Base-by-base conservation (phyloP, 2,888 invertebrate genomes). In the Drosophila pseudotalamancana region DNA sequence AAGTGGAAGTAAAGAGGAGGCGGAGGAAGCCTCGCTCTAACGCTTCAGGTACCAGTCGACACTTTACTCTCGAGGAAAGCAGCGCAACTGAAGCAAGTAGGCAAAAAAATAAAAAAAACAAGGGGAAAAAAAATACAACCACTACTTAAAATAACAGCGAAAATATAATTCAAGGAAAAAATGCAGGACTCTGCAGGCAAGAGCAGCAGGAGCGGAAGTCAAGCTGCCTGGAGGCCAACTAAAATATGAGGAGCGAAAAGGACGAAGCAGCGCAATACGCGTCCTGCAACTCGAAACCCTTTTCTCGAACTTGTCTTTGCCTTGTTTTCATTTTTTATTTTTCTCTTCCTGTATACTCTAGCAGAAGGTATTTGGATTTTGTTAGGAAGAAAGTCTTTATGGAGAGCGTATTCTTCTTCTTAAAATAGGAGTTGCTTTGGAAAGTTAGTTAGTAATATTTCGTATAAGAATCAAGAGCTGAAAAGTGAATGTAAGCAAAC, bases 121-220 rank as follows among this genome's bases (percentile, higher is more conserved):
- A 71, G 40, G 54, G 32, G 72, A 66, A 49, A 43, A 56, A 63
- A 57, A 37, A n/a, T 55, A 39, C 42, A 23, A 85, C 68, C 62
- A 73, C 87, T 87, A 63, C 73, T 79, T 75, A 85, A 88, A 77
- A 79, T 77, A 87, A 69, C 61, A 45, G 59, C 67, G 32, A 55
- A 32, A 51, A 59, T 23, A 40, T 50, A 50, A 31, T 32, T 46
- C 6, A 21, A 40, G 66, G 60, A 72, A 66, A 68, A 67, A 37
- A 40, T 48, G 54, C 55, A 49, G 53, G 27, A 43, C 29, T 53
- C 68, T 72, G 16, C 25, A 18, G 12, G 9, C 11, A 43, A 42
- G 12, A 21, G 21, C 9, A 35, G 45, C 40, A 31, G 37, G 43
- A 54, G 39, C 70, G 42, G 51, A 62, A 72, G 56, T 51, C 70